Percentiles rank a stretch among this genome's conserved stretches.
Conservation (phyloP, 2,888 invertebrate genomes). For the Nemurella pictetii region DNA sequence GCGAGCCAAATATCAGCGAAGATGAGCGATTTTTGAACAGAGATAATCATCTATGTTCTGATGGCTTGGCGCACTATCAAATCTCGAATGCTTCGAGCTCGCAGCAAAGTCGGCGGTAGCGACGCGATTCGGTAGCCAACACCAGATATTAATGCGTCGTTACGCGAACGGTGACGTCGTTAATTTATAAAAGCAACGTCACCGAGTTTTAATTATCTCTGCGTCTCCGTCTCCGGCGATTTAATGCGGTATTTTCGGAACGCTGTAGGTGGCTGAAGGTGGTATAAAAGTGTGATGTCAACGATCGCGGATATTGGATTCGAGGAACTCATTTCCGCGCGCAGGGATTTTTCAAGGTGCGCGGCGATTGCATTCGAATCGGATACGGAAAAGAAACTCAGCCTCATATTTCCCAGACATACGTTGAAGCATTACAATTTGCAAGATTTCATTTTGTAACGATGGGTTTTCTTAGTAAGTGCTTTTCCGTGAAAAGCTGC, state of each 20-base stretch:
- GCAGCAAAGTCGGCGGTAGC: background rate
- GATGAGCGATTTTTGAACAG: background rate
- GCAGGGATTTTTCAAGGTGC: too few relatives aligned
- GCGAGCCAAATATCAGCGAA: background rate
- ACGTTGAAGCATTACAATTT: too few relatives aligned
- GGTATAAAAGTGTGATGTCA: background rate
- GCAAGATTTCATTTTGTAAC: too few relatives aligned
- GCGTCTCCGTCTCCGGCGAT: too few relatives aligned
- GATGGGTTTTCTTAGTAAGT: too few relatives aligned
- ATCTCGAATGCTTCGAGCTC: background rate
- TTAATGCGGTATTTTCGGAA: background rate
- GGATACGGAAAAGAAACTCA: too few relatives aligned
- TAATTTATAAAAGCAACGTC: background rate
- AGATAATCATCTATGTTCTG: background rate
- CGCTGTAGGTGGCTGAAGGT: background rate
- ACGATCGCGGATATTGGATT: background rate
- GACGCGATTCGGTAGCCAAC: background rate
- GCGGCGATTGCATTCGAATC: too few relatives aligned
- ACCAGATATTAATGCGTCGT: background rate
- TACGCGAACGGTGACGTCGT: background rate
- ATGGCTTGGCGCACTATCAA: background rate
- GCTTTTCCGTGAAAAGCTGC: too few relatives aligned
- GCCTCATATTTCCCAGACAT: too few relatives aligned
- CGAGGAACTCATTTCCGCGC: background rate
- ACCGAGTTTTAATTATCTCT: background rate